Conservation (phyloP, 2,113 vertebrate genomes). For the Ictidomys tridecemlineatus region DNA sequence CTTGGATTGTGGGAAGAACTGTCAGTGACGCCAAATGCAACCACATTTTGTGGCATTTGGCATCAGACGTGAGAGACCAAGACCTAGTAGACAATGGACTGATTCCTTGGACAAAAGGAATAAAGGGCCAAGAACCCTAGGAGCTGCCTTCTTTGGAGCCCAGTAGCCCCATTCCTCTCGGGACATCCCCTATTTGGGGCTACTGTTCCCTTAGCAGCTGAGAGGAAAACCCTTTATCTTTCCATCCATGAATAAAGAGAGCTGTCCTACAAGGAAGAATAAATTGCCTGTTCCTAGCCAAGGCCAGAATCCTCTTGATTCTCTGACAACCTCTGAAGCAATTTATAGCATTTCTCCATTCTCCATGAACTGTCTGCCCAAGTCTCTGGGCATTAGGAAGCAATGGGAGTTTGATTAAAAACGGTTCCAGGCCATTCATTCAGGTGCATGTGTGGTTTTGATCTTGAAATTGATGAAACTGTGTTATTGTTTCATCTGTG, state of each 20-base stretch:
- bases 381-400: not conserved
- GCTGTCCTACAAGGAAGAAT: constrained; percentile 24
- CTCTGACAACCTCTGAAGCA: not conserved
- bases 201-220: constrained; percentile 30
- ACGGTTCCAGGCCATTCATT: not conserved
- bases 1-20: not conserved
- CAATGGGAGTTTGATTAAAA: not conserved
- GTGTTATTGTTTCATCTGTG: not conserved
- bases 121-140: not conserved
- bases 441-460: not conserved
- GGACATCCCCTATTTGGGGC: not conserved
- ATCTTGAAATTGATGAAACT: not conserved
- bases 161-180: constrained; percentile 4
- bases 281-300: not conserved
- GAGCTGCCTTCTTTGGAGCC: not conserved
- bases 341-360: not conserved
- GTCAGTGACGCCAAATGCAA: not conserved
- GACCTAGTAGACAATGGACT: not conserved
- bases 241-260: constrained; percentile 36
- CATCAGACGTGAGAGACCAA: not conserved
- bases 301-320: not conserved
- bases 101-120: not conserved
- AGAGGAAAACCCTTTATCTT: constrained; percentile 59
- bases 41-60: not conserved
- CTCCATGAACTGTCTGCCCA: not conserved